These are phyloP conservation scores for Pollenia griseotomentosa DNA, from an alignment of 2,888 invertebrate genomes.

Conservation along the genomic window DNA sequence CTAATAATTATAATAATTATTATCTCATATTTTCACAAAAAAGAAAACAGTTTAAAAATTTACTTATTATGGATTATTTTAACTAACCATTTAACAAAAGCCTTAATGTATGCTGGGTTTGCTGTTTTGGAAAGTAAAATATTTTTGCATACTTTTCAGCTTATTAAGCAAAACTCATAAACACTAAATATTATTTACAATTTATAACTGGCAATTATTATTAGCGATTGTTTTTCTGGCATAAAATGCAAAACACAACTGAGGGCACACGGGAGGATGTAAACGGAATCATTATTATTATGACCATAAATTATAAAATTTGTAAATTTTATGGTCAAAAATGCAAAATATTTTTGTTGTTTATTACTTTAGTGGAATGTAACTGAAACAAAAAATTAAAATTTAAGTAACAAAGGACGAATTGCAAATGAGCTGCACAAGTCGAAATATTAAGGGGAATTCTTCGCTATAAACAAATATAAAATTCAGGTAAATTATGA, in stretches of 20 bases:
- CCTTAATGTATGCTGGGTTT: not conserved
- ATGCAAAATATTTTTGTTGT: not conserved
- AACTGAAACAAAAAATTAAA: not conserved
- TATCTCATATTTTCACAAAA: not conserved
- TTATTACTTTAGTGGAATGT: not conserved
- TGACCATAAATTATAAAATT: not conserved
- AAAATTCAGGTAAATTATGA: too few species aligned
- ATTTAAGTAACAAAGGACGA: too few species aligned
- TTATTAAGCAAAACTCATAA: conserved; percentile 42
- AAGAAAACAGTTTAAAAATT: not conserved
- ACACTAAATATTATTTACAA: not conserved
- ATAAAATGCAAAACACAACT: too few species aligned
- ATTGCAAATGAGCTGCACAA: too few species aligned
- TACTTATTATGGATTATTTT: not conserved
- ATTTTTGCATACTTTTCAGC: conserved; percentile 41
- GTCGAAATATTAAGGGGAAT: too few species aligned
- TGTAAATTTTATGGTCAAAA: not conserved
- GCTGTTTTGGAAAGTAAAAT: not conserved
- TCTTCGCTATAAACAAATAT: too few species aligned
- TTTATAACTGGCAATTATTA: conserved; percentile 13
- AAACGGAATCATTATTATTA: not conserved
- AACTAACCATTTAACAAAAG: too few species aligned
- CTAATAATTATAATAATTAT: too few species aligned
- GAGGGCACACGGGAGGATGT: too few species aligned
- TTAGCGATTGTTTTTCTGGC: too few species aligned